These are phyloP conservation scores for Allacma fusca DNA, from an alignment of 2,888 invertebrate genomes.

Conservation along the genomic window DNA sequence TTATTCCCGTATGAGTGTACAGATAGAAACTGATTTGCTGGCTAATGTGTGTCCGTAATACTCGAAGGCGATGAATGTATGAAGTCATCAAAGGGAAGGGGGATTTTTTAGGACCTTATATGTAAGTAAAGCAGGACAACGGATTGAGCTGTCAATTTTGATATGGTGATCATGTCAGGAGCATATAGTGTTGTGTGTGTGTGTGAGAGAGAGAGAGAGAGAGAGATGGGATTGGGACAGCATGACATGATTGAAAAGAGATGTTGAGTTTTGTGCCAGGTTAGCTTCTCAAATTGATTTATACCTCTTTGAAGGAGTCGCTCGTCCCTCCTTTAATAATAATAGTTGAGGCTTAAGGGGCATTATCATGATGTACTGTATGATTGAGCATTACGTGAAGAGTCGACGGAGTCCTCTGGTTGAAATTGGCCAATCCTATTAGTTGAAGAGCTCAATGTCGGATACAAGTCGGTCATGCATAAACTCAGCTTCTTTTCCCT, in stretches of 20 bases:
- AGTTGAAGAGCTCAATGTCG: slow-evolving; percentile 21
- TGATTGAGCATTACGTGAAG: not conserved
- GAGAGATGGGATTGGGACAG: not conserved
- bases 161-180: slow-evolving; percentile 25
- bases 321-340: not conserved
- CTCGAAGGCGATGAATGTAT: no score
- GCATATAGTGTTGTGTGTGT: not conserved
- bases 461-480: slow-evolving; percentile 7
- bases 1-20: no score
- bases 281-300: slow-evolving; percentile 36
- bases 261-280: slow-evolving; percentile 35
- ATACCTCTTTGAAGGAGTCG: slow-evolving; percentile 14
- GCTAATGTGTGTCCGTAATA: no score
- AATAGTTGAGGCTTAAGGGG: not conserved
- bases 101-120: no score
- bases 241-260: slow-evolving; percentile 4
- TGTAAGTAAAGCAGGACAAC: not conserved
- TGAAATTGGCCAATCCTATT: slow-evolving; percentile 24
- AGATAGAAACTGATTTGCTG: no score
- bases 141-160: slow-evolving; percentile 28
- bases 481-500: slow-evolving; percentile 15
- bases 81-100: no score
- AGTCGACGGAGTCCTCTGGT: not conserved
- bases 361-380: not conserved
- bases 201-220: not conserved